These are phyloP conservation scores for Sinocyclocheilus rhinocerous DNA, from an alignment of 2,113 vertebrate genomes.

Conservation along the genomic window DNA sequence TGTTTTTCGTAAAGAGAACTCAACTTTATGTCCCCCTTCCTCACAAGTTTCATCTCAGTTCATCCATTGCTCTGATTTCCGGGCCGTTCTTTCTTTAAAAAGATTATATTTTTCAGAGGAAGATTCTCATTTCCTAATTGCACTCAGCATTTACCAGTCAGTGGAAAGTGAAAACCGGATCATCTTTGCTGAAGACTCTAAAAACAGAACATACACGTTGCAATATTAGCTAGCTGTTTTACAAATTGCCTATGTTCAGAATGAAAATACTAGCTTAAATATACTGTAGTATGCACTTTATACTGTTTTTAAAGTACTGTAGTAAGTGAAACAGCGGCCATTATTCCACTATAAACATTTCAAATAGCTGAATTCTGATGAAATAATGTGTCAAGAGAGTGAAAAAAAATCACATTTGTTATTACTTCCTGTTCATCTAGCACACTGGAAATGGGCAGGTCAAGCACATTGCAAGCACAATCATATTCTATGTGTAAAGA, in stretches of 20 bases:
- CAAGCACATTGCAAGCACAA: too few relatives aligned
- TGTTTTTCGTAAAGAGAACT: constrained; percentile 52
- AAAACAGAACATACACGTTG: not conserved
- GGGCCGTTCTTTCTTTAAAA: not conserved
- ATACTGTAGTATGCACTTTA: not conserved
- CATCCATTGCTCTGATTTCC: not conserved
- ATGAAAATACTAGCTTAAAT: not conserved
- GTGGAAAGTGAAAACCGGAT: not conserved
- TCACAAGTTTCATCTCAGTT: constrained; percentile 4
- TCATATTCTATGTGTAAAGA: too few relatives aligned
- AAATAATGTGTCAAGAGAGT: not conserved
- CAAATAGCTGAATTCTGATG: not conserved
- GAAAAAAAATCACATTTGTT: not conserved
- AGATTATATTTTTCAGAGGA: not conserved
- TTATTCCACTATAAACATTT: not conserved
- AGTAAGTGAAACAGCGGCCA: too few relatives aligned
- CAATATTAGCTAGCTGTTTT: not conserved
- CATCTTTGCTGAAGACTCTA: not conserved
- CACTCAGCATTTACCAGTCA: not conserved
- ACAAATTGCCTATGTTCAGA: not conserved
- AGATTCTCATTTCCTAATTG: not conserved
- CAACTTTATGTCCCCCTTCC: constrained; percentile 1
- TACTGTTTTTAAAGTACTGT: too few relatives aligned
- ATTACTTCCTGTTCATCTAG: not conserved
- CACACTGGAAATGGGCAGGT: not conserved